These are phyloP conservation scores for Gnathonemus echidnorhynchus DNA, from an alignment of 2,113 vertebrate species.

Conservation along the genomic window DNA sequence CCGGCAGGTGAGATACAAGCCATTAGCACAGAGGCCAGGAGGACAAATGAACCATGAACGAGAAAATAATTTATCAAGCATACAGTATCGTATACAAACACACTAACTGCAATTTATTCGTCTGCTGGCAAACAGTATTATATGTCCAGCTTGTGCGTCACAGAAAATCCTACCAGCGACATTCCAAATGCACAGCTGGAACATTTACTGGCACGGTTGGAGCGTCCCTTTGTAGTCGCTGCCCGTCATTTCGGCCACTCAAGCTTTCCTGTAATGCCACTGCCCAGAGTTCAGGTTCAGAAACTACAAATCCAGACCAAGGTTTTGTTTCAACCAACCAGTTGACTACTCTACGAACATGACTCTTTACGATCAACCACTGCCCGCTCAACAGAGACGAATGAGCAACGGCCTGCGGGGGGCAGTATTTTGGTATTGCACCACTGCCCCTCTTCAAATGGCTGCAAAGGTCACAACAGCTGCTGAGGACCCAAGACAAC, in stretches of 20 bases:
- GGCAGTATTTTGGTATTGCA: not conserved
- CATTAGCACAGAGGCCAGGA: slow-evolving; percentile 14
- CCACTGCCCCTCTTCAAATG: not conserved
- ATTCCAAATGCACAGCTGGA: not conserved
- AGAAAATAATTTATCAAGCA: slow-evolving; percentile 7
- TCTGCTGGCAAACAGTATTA: not conserved
- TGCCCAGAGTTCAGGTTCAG: not conserved
- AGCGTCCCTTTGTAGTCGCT: not conserved
- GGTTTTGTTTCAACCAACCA: not conserved
- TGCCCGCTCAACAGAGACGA: not conserved
- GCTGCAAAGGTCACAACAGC: not conserved
- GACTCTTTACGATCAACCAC: not conserved
- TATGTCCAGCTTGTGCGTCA: slow-evolving; percentile 8
- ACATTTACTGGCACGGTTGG: not conserved
- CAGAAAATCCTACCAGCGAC: not conserved
- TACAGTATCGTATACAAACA: not conserved
- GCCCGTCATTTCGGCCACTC: not conserved
- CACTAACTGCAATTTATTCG: slow-evolving; percentile 1
- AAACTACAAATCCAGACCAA: not conserved
- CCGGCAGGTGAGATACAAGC: not conserved
- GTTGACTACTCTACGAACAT: not conserved
- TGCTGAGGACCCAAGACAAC: not conserved
- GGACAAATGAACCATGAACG: slow-evolving; percentile 13
- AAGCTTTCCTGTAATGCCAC: slow-evolving; percentile 11
- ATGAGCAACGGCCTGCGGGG: not conserved